Conservation (phyloP, 2,797 vertebrate genomes). For the Urophycis tenuis region DNA sequence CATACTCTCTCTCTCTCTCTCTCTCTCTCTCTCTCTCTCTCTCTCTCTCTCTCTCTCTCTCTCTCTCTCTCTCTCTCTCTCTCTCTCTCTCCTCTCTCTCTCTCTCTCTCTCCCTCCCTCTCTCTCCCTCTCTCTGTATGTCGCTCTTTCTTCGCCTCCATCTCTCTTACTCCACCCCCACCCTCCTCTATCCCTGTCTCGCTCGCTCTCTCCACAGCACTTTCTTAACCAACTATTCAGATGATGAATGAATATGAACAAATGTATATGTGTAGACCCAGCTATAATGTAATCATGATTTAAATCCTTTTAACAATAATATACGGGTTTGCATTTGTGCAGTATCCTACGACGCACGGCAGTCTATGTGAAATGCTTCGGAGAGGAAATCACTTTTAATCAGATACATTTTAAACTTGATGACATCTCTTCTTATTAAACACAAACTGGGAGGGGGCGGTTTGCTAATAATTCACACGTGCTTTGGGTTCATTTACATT, state of each 20-base stretch:
- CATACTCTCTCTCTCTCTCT: neutral
- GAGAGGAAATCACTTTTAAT: neutral
- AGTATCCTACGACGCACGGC: neutral
- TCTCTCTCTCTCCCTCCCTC: neutral
- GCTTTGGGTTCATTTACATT: conserved; percentile 51
- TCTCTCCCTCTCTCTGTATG: neutral
- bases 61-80: neutral
- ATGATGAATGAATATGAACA: neutral
- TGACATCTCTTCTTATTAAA: too few relatives aligned
- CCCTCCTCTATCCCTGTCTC: neutral
- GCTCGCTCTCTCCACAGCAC: neutral
- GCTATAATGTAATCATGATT: neutral
- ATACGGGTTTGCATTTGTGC: neutral
- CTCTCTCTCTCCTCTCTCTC: neutral
- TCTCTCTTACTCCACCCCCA: neutral
- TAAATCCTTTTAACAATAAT: neutral
- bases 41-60: too few relatives aligned
- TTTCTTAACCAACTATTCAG: neutral
- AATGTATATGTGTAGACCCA: too few relatives aligned
- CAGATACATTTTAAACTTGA: neutral
- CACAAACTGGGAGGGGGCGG: too few relatives aligned
- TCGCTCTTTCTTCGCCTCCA: neutral
- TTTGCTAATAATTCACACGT: conserved; percentile 50
- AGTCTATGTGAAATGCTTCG: neutral
- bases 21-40: too few relatives aligned